A percentile compares a stretch with the other conserved stretches of the same genome.
Evolutionary conservation across 2,888 invertebrate species (phyloP).

Genomic region (Pachliopta kotzebuea): DNA sequence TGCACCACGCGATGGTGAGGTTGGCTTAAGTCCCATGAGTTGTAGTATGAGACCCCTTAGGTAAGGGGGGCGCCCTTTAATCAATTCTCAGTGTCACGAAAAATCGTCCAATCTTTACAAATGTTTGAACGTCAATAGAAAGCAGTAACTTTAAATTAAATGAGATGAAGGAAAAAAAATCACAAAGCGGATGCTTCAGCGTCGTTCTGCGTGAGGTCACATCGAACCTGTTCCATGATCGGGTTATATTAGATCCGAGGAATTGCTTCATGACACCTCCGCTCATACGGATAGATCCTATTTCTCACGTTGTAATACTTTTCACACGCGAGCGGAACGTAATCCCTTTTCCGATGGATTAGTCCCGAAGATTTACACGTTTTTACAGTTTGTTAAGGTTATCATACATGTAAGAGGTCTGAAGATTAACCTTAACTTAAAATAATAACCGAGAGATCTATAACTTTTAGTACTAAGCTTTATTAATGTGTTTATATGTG

Average conservation of each 20-base stretch:
- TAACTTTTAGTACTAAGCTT: no score
- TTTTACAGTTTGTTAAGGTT: neutral
- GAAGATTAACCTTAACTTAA: no score
- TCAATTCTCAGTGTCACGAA: no score
- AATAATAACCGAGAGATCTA: no score
- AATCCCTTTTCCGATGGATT: constrained; percentile 8
- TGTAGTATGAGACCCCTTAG: no score
- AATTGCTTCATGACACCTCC: constrained; percentile 22
- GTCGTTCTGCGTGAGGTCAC: constrained; percentile 24
- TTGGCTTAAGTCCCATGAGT: no score
- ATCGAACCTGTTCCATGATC: constrained; percentile 12
- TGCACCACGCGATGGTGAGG: no score
- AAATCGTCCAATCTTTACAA: no score
- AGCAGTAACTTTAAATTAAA: constrained; percentile 21
- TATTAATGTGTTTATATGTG: no score
- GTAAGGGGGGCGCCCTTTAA: no score
- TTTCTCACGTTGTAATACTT: constrained; percentile 16
- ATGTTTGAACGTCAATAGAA: neutral
- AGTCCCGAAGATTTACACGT: neutral
- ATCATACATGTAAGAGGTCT: neutral
- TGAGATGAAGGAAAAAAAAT: constrained; percentile 15
- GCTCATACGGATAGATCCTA: constrained; percentile 7
- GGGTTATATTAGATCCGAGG: constrained; percentile 25
- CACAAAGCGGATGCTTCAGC: constrained; percentile 20
- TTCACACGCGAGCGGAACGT: constrained; percentile 12